Evolutionary conservation across 2,888 invertebrate genomes (phyloP).

Genomic region (Eupithecia abbreviata): DNA sequence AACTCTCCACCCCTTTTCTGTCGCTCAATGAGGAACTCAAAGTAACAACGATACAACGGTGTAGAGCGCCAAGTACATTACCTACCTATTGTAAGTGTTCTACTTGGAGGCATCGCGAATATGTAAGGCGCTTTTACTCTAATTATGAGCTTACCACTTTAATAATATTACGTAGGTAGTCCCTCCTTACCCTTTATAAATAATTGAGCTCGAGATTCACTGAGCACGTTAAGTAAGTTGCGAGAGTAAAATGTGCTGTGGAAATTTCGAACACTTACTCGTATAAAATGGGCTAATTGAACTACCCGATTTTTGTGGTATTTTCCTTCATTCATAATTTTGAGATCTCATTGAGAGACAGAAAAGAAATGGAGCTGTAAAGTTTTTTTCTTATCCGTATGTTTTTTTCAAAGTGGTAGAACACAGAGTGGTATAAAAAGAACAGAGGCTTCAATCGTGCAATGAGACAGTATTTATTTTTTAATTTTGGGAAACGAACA

Average conservation of each 20-base stretch:
- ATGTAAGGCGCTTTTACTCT: constrained; percentile 75
- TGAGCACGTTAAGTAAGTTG: constrained; percentile 30
- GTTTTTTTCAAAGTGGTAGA: too few relatives aligned
- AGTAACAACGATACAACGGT: constrained; percentile 77
- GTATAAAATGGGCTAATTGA: background rate
- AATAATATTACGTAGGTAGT: constrained; percentile 42
- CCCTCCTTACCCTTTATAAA: constrained; percentile 41
- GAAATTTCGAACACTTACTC: background rate
- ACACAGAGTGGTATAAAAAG: too few relatives aligned
- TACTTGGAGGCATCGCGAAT: constrained; percentile 67
- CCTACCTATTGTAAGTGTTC: constrained; percentile 82
- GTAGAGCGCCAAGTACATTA: constrained; percentile 80
- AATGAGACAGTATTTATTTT: too few relatives aligned
- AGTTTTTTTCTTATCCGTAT: too few relatives aligned
- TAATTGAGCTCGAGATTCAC: constrained; percentile 36
- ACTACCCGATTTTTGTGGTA: background rate
- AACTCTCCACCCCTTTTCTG: constrained; percentile 55
- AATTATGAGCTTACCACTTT: constrained; percentile 70
- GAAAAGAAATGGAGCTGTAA: too few relatives aligned
- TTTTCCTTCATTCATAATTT: too few relatives aligned
- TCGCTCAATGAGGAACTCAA: constrained; percentile 64
- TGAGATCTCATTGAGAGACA: too few relatives aligned
- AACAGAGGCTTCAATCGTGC: too few relatives aligned
- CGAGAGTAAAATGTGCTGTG: constrained; percentile 8
- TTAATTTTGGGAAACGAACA: too few relatives aligned